Evolutionary conservation across 2,113 vertebrate species (phyloP).

Genomic region (Myiozetetes cayanensis): DNA sequence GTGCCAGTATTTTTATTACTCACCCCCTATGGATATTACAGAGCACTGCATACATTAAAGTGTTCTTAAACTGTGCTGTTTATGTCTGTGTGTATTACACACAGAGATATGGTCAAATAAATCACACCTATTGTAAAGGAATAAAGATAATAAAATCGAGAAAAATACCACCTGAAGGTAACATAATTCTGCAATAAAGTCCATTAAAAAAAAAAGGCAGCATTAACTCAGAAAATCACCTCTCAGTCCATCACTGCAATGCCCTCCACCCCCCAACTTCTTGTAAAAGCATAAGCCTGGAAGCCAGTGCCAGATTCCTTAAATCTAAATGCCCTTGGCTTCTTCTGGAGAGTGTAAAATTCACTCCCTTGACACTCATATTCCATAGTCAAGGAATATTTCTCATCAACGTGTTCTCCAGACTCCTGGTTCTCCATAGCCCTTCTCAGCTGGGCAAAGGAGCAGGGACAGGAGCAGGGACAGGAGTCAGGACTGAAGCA

Average conservation of each 20-base stretch:
- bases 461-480: background rate
- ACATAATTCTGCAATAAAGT: background rate
- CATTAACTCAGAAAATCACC: background rate
- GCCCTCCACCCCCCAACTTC: background rate
- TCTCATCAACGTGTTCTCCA: background rate
- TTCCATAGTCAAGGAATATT: background rate
- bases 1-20: conserved; percentile 45
- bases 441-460: background rate
- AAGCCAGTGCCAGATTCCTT: background rate
- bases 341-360: conserved; percentile 27
- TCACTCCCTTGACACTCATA: background rate
- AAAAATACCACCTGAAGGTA: background rate
- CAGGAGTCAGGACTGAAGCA: background rate
- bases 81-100: background rate
- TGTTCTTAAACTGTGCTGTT: background rate
- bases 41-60: background rate
- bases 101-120: background rate
- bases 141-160: background rate
- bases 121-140: background rate
- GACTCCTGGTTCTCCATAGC: background rate
- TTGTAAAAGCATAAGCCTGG: background rate
- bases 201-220: background rate
- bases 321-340: conserved; percentile 27
- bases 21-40: conserved; percentile 31
- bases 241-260: background rate